Evolutionary conservation across 2,888 invertebrate genomes (phyloP), one percentile per base, ranked within the genome.

Genomic region (Melitaea athalia): DNA sequence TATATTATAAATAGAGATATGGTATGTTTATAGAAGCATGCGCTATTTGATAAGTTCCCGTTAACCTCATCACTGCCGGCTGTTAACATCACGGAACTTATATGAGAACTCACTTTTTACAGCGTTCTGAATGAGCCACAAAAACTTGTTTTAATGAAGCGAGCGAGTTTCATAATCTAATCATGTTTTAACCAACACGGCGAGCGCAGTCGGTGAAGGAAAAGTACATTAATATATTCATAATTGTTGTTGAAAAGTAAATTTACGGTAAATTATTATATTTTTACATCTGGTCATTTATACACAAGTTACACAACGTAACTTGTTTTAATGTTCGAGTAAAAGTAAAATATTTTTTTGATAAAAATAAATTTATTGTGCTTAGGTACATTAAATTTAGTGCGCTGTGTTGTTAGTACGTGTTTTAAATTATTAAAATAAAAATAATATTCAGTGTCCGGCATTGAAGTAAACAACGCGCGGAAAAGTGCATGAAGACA

Each of bases 41-140:
- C 15, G 53, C 60, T 66, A 66, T 38, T 63, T 63, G 63, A 63
- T 66, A 69, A 69, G 63, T 62, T 64, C 53, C 53, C 59, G 67
- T 59, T 68, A 78, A 82, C 80, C 81, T 82, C 82, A 82, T 85
- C 85, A 86, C 77, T 77, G 71, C 74, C 70, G 72, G 77, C 73
- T 79, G 71, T 78, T 78, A 68, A 63, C 64, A 82, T 78, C 77
- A 79, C 76, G 75, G 78, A 70, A 75, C 74, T 77, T 82, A 81
- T 63, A 64, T 75, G 72, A 69, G 64, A 81, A 82, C 77, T 81
- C 79, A 74, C 75, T 77, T 79, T 79, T 81, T 81, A 81, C 76
- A 75, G 73, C 64, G 64, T 68, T 77, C 76, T 80, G 79, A 78
- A 76, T 75, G 70, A 67, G 64, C 69, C 64, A 76, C 75, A 74